phyloP scores from a whole-genome alignment of 2,888 invertebrate genomes.

The Nomada hirtipes region DNA sequence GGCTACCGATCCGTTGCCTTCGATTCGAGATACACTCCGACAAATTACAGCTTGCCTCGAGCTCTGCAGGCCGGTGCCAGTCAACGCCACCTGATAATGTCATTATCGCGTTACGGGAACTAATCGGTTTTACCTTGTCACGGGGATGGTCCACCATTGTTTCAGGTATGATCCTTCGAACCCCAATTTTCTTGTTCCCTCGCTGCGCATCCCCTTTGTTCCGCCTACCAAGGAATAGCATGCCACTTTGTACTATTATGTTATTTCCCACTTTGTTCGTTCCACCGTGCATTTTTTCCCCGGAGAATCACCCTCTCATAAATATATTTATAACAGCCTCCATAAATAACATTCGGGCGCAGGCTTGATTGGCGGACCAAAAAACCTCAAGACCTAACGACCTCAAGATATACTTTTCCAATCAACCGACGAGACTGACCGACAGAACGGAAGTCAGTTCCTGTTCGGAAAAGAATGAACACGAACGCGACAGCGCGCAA shows the following conservation, averaged over 20 bases:
- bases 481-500: not conserved
- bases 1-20: slow-evolving; percentile 48
- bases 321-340: too few species aligned
- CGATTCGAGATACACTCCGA: slow-evolving; percentile 51
- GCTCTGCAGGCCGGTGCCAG: too few species aligned
- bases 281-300: not conserved
- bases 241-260: not conserved
- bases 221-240: not conserved
- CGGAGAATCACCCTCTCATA: not conserved
- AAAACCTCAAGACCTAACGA: too few species aligned
- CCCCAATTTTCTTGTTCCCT: slow-evolving; percentile 6
- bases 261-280: not conserved
- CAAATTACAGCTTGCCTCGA: slow-evolving; percentile 40
- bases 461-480: not conserved
- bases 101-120: slow-evolving; percentile 37
- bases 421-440: not conserved
- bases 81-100: slow-evolving; percentile 37
- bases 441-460: not conserved
- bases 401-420: too few species aligned
- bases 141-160: slow-evolving; percentile 4
- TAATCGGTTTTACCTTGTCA: slow-evolving; percentile 25
- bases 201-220: not conserved
- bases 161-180: not conserved
- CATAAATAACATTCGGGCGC: too few species aligned
- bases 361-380: too few species aligned